Base-by-base conservation (phyloP, 1,140 invertebrate species). In the Pteromalus puparum region DNA sequence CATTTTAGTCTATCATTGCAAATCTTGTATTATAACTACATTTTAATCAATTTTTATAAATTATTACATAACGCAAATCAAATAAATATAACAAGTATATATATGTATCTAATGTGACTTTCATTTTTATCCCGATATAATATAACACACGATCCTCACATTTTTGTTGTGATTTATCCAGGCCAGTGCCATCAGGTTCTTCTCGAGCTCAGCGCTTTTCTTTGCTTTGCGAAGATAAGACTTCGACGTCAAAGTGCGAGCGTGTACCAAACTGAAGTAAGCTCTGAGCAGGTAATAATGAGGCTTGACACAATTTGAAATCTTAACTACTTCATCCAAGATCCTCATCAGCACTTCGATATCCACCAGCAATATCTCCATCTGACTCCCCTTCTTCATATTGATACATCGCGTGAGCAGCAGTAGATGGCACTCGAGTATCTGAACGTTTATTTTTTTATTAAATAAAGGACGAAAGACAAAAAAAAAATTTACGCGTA, bases 381-480 rank as follows among this genome's bases (percentile, higher is more conserved):
- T 46, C 6, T 88, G 67, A 13, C 68, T 67, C 1, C 84, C 78
- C 15, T 76, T 86, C 1, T 87, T 90, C 12, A 87, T 78, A 21
- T 88, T 87, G 12, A 90, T 80, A 26, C 84, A 88, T 1, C 78
- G 86, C 0, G 82, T 48, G 1, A 91, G 6, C 13, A 87, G 74
- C 1, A 91, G 10, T 10, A 91, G 26, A 34, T 87, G 82, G 76
- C 84, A 87, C 73, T 90, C 90, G 15, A 90, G 30, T 10, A 84
- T 73, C 90, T 91, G 18, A 46, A 68, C n/a, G 48, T 48, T 34
- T 73, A 13, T 73, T 38, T 5, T 18, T 10, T 7, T 48, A 4
- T 75, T 26, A 24, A 30, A 26, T 26, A 2, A 34, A 34, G 30
- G 3, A 34, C 21, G 5, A 26, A 75, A 10, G 24, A 48, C 24